phyloP scores from a whole-genome alignment of 1,140 invertebrate species.

The Anagrus nilaparvatae region DNA sequence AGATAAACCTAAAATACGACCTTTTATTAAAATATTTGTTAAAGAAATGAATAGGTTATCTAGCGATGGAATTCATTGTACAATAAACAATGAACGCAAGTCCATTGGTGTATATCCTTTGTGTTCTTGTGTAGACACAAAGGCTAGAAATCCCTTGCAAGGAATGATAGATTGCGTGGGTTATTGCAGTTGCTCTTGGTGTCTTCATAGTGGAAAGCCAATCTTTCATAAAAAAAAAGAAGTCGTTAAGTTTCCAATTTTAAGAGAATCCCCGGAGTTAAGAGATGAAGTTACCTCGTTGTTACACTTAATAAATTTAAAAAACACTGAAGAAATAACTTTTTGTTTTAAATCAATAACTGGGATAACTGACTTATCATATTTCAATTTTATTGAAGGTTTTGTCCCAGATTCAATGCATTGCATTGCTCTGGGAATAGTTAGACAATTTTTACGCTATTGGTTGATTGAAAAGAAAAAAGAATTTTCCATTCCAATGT shows the following conservation, averaged over 20 bases:
- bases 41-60: constrained; percentile 8
- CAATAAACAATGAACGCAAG: neutral
- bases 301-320: constrained; percentile 4
- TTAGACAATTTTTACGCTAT: constrained; percentile 12
- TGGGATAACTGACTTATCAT: constrained; percentile 3
- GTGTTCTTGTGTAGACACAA: constrained; percentile 1
- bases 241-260: neutral
- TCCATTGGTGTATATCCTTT: neutral
- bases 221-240: neutral
- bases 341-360: constrained; percentile 13
- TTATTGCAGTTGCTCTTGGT: constrained; percentile 5
- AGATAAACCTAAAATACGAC: constrained; percentile 15
- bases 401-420: constrained; percentile 16
- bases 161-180: constrained; percentile 6
- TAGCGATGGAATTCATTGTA: constrained; percentile 1
- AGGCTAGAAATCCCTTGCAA: constrained; percentile 4
- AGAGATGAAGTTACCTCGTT: constrained; percentile 1
- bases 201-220: neutral
- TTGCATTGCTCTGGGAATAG: constrained; percentile 10
- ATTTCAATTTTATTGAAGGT: constrained; percentile 14
- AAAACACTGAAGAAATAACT: constrained; percentile 5
- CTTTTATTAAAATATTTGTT: constrained; percentile 10
- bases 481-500: no score
- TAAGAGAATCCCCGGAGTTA: neutral
- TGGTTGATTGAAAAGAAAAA: constrained; percentile 5